Base-by-base conservation (phyloP, 1,140 invertebrate genomes). In the Gonatopus flavifemur region DNA sequence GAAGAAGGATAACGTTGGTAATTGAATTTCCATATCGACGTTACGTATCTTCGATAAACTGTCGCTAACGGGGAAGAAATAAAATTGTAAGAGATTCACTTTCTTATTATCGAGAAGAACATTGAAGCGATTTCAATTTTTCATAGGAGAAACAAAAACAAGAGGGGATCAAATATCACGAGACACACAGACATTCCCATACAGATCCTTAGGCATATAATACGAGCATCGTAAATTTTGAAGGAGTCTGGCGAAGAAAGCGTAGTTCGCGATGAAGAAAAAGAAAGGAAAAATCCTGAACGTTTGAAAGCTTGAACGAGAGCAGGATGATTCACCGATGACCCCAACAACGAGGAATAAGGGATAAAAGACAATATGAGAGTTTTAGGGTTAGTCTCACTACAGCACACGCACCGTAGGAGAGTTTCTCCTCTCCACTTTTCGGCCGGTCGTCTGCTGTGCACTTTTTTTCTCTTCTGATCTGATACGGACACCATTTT, bases 171-270 rank as follows among this genome's bases (percentile, higher is more conserved):
- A n/a, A n/a, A n/a, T n/a, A n/a, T n/a, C n/a, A n/a, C n/a, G n/a
- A n/a, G n/a, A n/a, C n/a, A n/a, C n/a, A n/a, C n/a, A n/a, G n/a
- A n/a, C n/a, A n/a, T n/a, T n/a, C n/a, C n/a, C n/a, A n/a, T n/a
- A n/a, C n/a, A n/a, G n/a, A n/a, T n/a, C n/a, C n/a, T n/a, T n/a
- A n/a, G n/a, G n/a, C n/a, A n/a, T n/a, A n/a, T n/a, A n/a, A n/a
- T n/a, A n/a, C n/a, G n/a, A n/a, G n/a, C n/a, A n/a, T 60, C 57
- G 48, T 60, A 60, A 60, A 60, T 60, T 60, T 55, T 28, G 0
- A 9, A 10, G 13, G 18, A 50, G 20, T 35, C 30, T n/a, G 40
- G 35, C 33, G 20, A 21, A 8, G 4, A n/a, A n/a, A n/a, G n/a
- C n/a, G n/a, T n/a, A n/a, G n/a, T n/a, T n/a, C n/a, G n/a, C n/a